These are phyloP conservation scores for Agrotis ipsilon DNA, from an alignment of 2,888 invertebrate species.

Conservation along the genomic window DNA sequence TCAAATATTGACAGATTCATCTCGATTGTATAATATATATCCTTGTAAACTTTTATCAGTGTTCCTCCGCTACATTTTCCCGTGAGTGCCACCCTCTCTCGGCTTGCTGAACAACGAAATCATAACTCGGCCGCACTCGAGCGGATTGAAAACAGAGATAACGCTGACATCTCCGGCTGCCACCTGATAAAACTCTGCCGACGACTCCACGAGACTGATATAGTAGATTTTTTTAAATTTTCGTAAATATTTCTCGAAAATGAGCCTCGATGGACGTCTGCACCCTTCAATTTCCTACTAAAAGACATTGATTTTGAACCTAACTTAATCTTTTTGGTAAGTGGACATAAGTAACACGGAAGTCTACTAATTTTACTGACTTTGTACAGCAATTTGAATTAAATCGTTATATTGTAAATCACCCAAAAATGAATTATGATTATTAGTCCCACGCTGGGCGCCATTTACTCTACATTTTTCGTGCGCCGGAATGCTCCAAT, in stretches of 20 bases:
- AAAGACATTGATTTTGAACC: constrained; percentile 43
- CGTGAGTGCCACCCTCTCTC: constrained; percentile 21
- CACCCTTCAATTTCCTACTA: constrained; percentile 29
- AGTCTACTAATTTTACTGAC: background rate
- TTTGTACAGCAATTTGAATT: background rate
- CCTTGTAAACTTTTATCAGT: constrained; percentile 1
- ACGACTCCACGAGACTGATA: constrained; percentile 39
- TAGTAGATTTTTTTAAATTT: constrained; percentile 37
- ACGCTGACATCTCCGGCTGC: constrained; percentile 57
- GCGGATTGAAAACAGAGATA: constrained; percentile 70
- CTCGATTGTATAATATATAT: constrained; percentile 1
- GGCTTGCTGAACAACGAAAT: constrained; percentile 69
- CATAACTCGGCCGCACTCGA: constrained; percentile 72
- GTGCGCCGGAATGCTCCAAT: constrained; percentile 12
- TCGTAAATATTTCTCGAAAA: constrained; percentile 38
- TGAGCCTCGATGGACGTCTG: constrained; percentile 23
- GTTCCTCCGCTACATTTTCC: constrained; percentile 34
- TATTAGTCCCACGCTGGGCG: constrained; percentile 24
- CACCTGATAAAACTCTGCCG: constrained; percentile 61
- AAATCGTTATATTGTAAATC: background rate
- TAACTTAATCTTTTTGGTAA: background rate
- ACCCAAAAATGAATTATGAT: background rate
- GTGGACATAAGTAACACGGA: background rate
- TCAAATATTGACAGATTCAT: constrained; percentile 2
- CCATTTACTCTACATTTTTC: constrained; percentile 33